A percentile compares a stretch with the other conserved stretches of the same genome.
Evolutionary conservation across 2,113 vertebrate species (phyloP).

Genomic region (Colossoma macropomum): DNA sequence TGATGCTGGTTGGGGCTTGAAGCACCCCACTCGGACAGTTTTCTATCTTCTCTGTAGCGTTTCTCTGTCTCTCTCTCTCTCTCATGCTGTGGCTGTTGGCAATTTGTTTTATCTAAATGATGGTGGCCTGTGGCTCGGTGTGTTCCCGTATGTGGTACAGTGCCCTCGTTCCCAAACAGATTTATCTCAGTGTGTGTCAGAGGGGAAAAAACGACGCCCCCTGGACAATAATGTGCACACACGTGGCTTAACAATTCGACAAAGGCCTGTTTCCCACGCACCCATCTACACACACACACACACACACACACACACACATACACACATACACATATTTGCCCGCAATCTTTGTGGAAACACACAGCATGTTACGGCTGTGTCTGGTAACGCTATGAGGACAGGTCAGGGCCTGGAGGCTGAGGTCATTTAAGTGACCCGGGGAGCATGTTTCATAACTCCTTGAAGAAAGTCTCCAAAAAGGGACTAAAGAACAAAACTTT

Average conservation of each 20-base stretch:
- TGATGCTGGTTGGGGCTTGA: too few relatives aligned
- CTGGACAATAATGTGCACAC: constrained; percentile 56
- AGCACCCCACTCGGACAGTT: constrained; percentile 39
- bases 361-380: background rate
- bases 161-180: constrained; percentile 72
- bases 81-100: constrained; percentile 71
- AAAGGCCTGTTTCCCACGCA: background rate
- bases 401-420: background rate
- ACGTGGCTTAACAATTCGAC: constrained; percentile 72
- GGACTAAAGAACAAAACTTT: background rate
- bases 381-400: background rate
- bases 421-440: constrained; percentile 7
- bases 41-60: constrained; percentile 65
- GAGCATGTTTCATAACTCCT: constrained; percentile 9
- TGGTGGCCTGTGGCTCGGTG: constrained; percentile 70
- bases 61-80: constrained; percentile 25
- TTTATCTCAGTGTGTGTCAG: constrained; percentile 69
- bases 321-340: constrained; percentile 55
- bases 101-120: constrained; percentile 84
- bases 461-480: background rate
- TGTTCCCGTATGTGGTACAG: constrained; percentile 74
- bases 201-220: constrained; percentile 34
- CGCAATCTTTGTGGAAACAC: constrained; percentile 38
- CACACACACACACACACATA: constrained; percentile 49
- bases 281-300: constrained; percentile 49